Base-by-base conservation (phyloP, 2,888 invertebrate genomes). In the Drosophila dives region DNA sequence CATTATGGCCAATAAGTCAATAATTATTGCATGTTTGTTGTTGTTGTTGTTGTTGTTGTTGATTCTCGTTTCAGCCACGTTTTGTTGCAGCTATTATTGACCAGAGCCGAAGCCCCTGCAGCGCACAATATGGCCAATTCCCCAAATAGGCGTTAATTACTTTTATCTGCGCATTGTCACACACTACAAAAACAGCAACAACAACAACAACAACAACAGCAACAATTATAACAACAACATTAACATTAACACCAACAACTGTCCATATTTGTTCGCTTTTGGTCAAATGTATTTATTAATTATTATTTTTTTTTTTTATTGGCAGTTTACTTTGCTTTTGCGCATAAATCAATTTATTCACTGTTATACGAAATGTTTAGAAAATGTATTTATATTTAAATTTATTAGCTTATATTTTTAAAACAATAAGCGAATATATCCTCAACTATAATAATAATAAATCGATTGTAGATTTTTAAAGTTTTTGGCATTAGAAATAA, bases 1-100 rank as follows among this genome's bases (percentile, higher is more conserved):
- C 88, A 88, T 73, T 79, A 78, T 89, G 87, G 90, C 84, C 90
- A 88, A 88, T 90, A 88, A 88, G 87, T 90, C 87, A 88, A 87
- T 90, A 87, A 90, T 89, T 86, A 90, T 85, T 76, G 77, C 60
- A 63, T 33, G 56, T 55, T 42, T 36, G 48, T 36, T 56, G 38
- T 40, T 54, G 38, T 40, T 54, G 45, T 26, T 60, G 63, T 60
- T 70, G 60, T 42, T 50, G 45, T 15, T 56, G 67, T 38, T 65
- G 63, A 59, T 51, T 62, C 10, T 53, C 55, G 55, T 20, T 55
- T 26, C 40, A 40, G 61, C 62, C 63, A 26, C 50, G 42, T 64
- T 65, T 49, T 53, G 63, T 58, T 68, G 69, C 66, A 58, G 72
- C 71, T 59, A 61, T 72, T 64, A 48, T 64, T 72, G 34, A 54